Evolutionary conservation across 2,888 invertebrate genomes (phyloP), one percentile per base, ranked within the genome.

Genomic region (Phasia obesa): DNA sequence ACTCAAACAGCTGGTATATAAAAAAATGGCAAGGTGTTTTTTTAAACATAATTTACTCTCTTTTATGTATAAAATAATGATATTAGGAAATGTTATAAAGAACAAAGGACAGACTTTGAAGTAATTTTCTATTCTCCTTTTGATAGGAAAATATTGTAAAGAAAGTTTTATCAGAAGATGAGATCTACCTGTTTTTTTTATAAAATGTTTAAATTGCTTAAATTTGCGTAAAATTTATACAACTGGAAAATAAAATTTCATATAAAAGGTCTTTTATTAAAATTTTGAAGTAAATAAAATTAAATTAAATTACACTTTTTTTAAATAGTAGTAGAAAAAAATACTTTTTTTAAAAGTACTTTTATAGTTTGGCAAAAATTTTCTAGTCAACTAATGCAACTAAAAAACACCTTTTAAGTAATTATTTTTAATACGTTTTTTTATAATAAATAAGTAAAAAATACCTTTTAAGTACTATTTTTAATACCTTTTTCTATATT

Each of bases 21-120:
- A 38, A 53, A 7, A 7, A 7, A 7, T 13, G 1, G 44, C 13
- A 55, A 64, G 31, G 49, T 57, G 38, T 65, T 65, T 42, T 57
- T 35, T 23, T n/a, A 59, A 49, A 51, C 21, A 59, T 70, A 49
- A 64, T 31, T 64, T 49, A 13, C 19, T 31, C 31, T 27, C 21
- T 49, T 19, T 44, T 21, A 25, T 44, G n/a, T 27, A 42, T 2
- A 42, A 42, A 42, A 13, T 17, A 47, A 17, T 47, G 44, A 47
- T 17, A 7, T 47, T 17, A 47, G 44, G 6, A 47, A 47, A 47
- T 47, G 17, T 47, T 9, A 15, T 42, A 42, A 15, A 5, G 17
- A 47, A 47, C 17, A 47, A 47, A 17, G 17, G 17, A 47, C 17
- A 9, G 17, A 17, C 44, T 17, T 4, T 47, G 3, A 47, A 17